Conservation (phyloP, 2,797 vertebrate species). For the Buceros bicornis region DNA sequence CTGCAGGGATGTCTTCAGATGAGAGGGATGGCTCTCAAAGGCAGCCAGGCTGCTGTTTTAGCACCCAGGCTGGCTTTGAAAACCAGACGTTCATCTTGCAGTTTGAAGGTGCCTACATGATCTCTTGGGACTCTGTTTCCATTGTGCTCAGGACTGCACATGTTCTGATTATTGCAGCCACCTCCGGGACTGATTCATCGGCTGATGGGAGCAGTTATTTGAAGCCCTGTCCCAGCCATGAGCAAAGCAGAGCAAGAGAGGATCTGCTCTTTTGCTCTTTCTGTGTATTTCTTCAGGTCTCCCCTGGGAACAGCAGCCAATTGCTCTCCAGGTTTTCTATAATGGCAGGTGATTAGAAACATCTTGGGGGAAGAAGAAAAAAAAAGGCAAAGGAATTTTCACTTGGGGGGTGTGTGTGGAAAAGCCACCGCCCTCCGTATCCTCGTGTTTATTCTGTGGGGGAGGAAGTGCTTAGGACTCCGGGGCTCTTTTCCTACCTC, state of each 20-base stretch:
- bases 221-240: background rate
- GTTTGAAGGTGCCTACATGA: background rate
- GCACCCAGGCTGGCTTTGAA: background rate
- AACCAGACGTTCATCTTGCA: background rate
- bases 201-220: background rate
- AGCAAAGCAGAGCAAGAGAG: background rate
- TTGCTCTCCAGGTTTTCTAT: background rate
- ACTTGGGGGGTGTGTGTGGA: background rate
- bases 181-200: conserved; percentile 20
- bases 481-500: background rate
- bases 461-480: background rate
- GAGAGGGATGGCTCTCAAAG: background rate
- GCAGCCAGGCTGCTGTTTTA: background rate
- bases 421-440: background rate
- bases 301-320: background rate
- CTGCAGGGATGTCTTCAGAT: background rate
- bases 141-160: background rate
- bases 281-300: background rate
- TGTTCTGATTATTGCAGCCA: background rate
- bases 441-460: background rate
- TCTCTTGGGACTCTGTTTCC: background rate
- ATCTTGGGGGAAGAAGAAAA: background rate
- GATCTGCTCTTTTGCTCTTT: background rate
- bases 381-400: background rate
- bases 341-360: background rate